These are phyloP conservation scores for Myrmophylax atrothorax DNA, from an alignment of 2,113 vertebrate genomes.

Conservation along the genomic window DNA sequence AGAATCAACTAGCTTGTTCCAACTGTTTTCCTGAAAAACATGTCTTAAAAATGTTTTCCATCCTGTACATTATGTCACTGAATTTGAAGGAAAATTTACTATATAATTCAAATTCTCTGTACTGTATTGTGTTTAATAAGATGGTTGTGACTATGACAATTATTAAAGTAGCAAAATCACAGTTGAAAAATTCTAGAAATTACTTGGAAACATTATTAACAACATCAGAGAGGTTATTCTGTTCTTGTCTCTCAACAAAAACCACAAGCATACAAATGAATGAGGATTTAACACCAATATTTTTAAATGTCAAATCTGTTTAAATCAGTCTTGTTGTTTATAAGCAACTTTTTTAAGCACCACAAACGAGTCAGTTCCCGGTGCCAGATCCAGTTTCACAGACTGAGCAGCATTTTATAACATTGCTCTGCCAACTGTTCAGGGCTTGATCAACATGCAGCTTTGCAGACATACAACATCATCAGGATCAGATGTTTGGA, in stretches of 20 bases:
- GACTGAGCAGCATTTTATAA: neutral
- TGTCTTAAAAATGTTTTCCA: neutral
- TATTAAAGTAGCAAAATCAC: neutral
- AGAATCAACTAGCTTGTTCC: neutral
- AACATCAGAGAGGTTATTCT: neutral
- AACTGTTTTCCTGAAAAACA: neutral
- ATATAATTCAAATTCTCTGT: neutral
- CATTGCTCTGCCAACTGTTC: neutral
- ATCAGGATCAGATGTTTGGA: neutral
- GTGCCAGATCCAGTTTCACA: neutral
- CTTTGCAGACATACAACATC: neutral
- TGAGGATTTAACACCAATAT: neutral
- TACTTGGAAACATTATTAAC: neutral
- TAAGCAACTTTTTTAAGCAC: neutral
- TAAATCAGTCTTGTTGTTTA: neutral
- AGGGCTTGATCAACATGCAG: neutral
- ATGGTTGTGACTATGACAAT: neutral
- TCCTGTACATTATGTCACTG: neutral
- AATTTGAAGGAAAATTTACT: neutral
- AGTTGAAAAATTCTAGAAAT: neutral
- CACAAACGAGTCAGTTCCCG: neutral
- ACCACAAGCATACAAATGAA: neutral
- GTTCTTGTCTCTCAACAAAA: neutral
- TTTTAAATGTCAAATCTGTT: neutral
- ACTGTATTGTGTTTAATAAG: neutral